These are phyloP conservation scores for Chrysodeixis includens DNA, from an alignment of 2,888 invertebrate genomes.

Conservation along the genomic window DNA sequence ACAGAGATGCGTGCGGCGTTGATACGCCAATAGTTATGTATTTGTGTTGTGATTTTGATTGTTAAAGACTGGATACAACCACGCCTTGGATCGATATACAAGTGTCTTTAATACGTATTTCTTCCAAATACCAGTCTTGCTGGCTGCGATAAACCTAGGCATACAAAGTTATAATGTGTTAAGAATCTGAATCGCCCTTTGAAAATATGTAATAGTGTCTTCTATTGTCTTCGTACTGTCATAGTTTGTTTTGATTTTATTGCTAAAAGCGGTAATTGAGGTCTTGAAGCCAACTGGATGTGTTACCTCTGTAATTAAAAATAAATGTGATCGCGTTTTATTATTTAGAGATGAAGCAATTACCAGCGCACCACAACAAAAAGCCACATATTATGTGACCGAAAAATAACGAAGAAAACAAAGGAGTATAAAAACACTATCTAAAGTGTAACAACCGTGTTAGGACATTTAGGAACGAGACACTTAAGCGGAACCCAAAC, in stretches of 20 bases:
- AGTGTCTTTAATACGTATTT: slow-evolving; percentile 18
- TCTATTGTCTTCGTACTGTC: too few relatives aligned
- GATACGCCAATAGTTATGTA: slow-evolving; percentile 72
- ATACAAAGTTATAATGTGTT: background rate
- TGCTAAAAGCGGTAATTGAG: too few relatives aligned
- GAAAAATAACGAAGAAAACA: slow-evolving; percentile 33
- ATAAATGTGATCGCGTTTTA: slow-evolving; percentile 5
- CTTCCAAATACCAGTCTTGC: background rate
- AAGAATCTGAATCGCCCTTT: background rate
- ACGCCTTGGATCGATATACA: slow-evolving; percentile 34
- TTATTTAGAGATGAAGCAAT: too few relatives aligned
- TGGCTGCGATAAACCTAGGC: background rate
- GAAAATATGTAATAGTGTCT: too few relatives aligned
- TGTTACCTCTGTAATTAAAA: background rate
- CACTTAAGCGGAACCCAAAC: slow-evolving; percentile 37
- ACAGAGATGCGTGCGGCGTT: slow-evolving; percentile 69
- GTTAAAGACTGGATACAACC: slow-evolving; percentile 33
- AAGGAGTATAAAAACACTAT: slow-evolving; percentile 19
- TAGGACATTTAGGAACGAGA: slow-evolving; percentile 31
- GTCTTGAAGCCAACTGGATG: too few relatives aligned
- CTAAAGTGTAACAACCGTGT: slow-evolving; percentile 28
- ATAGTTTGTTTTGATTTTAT: too few relatives aligned
- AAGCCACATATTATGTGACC: slow-evolving; percentile 4
- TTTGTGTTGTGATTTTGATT: slow-evolving; percentile 57
- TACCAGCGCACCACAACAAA: background rate